Conservation (phyloP, 2,797 vertebrate genomes). For the Peromyscus aztecus region DNA sequence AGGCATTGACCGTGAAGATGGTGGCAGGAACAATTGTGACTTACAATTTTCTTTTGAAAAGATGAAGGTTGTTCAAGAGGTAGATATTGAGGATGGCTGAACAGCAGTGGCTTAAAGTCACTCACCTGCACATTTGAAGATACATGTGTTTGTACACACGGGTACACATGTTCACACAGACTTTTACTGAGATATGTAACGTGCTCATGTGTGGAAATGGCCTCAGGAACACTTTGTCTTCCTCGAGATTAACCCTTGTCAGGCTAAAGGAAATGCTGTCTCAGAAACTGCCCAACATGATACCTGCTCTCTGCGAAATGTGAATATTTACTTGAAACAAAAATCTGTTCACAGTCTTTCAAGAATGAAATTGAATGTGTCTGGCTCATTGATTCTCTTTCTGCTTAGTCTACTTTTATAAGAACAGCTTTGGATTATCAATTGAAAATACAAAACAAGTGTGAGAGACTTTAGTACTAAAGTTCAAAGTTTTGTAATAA, state of each 20-base stretch:
- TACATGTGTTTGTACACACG: too few species aligned
- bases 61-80: not conserved
- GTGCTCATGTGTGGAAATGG: not conserved
- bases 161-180: not conserved
- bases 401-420: conserved; percentile 36
- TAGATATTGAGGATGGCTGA: not conserved
- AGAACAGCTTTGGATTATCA: conserved; percentile 63
- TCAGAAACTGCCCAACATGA: not conserved
- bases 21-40: not conserved
- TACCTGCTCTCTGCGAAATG: not conserved
- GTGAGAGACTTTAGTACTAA: not conserved
- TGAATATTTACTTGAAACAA: conserved; percentile 35
- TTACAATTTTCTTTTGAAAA: not conserved
- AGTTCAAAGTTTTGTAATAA: conserved; percentile 29
- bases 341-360: conserved; percentile 19
- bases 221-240: conserved; percentile 52
- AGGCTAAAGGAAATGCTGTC: conserved; percentile 7
- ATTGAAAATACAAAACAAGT: not conserved
- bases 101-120: not conserved
- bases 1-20: not conserved
- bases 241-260: conserved; percentile 45
- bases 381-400: conserved; percentile 7
- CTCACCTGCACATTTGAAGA: not conserved
- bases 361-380: conserved; percentile 33
- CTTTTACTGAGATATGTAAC: not conserved